Evolutionary conservation across 2,113 vertebrate genomes (phyloP), one percentile per base, ranked within the genome.

Genomic region (Crotalus tigris): DNA sequence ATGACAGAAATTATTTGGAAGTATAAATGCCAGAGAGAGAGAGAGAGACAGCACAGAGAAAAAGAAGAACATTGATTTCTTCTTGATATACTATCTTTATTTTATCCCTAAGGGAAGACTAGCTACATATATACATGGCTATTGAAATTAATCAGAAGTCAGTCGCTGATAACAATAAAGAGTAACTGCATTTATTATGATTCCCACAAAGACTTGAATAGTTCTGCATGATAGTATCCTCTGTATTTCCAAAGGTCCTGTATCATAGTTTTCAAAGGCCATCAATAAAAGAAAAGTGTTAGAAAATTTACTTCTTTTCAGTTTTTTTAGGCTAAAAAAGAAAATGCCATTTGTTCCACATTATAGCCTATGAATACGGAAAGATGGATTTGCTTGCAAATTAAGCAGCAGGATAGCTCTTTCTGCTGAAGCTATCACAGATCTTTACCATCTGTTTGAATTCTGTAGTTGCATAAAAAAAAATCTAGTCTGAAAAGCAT

Each of bases 81-180:
- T 94, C 29, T 91, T 91, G 11, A 57, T 46, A 88, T 91, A 23
- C 11, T n/a, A 29, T 23, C 58, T 85, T 92, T 46, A 85, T 90
- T 92, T 94, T 88, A 85, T 54, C 15, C 29, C 94, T 89, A 93
- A 93, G 87, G 75, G 61, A 13, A 94, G 44, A 55, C 61, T 61
- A 39, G 89, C 88, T 85, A 44, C 17, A 87, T 39, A 89, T 85
- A 89, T 2, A 54, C 29, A 17, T 85, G 29, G 91, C 94, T 94
- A 26, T 61, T 93, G 51, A 33, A 95, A 85, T 17, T n/a, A 2
- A 61, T 57, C 39, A 0, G 3, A 89, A 93, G 91, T 7, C 15
- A 89, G 29, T 10, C 0, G 61, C 0, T 93, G 46, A 53, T 57
- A 91, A 44, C 1, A 0, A 46, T 0, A 0, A 69, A 26, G 89